Evolutionary conservation across 2,113 vertebrate genomes (phyloP).

Genomic region (Theristicus caerulescens): DNA sequence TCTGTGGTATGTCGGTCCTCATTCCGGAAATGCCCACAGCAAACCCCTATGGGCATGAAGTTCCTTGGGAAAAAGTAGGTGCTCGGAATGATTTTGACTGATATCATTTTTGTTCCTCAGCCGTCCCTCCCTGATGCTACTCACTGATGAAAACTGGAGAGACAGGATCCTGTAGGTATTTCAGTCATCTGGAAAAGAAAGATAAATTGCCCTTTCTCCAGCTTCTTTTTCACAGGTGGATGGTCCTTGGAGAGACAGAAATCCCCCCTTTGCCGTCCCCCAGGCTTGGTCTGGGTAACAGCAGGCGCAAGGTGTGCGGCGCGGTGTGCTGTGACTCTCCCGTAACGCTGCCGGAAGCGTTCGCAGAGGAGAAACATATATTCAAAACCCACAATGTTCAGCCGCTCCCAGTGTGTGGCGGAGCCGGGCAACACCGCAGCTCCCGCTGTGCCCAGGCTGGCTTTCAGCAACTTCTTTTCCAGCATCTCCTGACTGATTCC

Average conservation of each 20-base stretch:
- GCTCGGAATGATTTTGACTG: neutral
- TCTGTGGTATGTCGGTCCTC: neutral
- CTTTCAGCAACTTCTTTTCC: conserved; percentile 18
- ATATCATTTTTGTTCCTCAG: conserved; percentile 27
- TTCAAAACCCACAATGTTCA: conserved; percentile 36
- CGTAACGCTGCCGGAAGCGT: neutral
- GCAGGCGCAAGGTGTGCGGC: neutral
- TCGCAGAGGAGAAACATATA: neutral
- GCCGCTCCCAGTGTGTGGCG: neutral
- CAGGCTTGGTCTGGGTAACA: neutral
- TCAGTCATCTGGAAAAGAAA: conserved; percentile 61
- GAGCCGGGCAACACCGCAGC: neutral
- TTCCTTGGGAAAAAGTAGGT: conserved; percentile 39
- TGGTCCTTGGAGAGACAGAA: neutral
- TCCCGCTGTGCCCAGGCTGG: neutral
- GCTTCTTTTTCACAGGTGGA: neutral
- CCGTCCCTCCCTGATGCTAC: neutral
- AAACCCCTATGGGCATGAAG: neutral
- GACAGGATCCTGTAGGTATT: neutral
- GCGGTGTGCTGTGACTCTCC: neutral
- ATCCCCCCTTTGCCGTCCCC: neutral
- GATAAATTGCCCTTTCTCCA: neutral
- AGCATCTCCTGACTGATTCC: neutral
- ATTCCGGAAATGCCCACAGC: neutral
- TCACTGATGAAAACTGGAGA: neutral